Percentiles rank a stretch among this genome's conserved stretches.
These are phyloP conservation scores for Tachyglossus aculeatus DNA, from an alignment of 2,797 vertebrate genomes.

Conservation along the genomic window DNA sequence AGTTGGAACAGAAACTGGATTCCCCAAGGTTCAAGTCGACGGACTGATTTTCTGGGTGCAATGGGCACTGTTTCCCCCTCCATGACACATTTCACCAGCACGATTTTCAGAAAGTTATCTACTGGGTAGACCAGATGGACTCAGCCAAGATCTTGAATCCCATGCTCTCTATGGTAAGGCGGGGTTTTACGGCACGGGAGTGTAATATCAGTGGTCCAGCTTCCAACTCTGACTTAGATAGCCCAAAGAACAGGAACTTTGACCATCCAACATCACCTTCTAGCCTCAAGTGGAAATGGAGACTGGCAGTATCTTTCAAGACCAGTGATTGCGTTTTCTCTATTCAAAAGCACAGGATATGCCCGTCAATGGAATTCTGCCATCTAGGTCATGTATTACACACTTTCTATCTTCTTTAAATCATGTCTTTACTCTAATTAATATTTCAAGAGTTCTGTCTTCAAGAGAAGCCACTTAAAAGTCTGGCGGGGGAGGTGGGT, in stretches of 20 bases:
- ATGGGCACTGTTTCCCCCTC: not conserved
- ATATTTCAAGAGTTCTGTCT: not conserved
- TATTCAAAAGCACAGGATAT: not conserved
- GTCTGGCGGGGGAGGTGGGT: too few species aligned
- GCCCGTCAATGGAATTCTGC: not conserved
- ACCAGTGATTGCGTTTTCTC: not conserved
- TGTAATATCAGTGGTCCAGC: not conserved
- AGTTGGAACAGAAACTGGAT: too few species aligned
- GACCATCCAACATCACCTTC: not conserved
- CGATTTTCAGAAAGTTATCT: not conserved
- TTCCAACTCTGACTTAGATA: too few species aligned
- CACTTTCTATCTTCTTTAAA: not conserved
- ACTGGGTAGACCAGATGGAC: not conserved
- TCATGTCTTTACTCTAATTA: not conserved
- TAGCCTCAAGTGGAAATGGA: too few species aligned
- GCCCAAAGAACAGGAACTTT: too few species aligned
- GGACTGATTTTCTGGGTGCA: not conserved
- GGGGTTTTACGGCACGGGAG: not conserved
- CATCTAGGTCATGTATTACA: not conserved
- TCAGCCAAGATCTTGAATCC: not conserved
- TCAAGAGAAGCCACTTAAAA: not conserved
- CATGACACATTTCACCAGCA: too few species aligned
- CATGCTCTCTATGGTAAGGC: not conserved
- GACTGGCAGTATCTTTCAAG: not conserved
- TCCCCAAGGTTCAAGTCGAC: too few species aligned